phyloP scores from a whole-genome alignment of 2,888 invertebrate genomes.

The Ochropleura leucogaster region DNA sequence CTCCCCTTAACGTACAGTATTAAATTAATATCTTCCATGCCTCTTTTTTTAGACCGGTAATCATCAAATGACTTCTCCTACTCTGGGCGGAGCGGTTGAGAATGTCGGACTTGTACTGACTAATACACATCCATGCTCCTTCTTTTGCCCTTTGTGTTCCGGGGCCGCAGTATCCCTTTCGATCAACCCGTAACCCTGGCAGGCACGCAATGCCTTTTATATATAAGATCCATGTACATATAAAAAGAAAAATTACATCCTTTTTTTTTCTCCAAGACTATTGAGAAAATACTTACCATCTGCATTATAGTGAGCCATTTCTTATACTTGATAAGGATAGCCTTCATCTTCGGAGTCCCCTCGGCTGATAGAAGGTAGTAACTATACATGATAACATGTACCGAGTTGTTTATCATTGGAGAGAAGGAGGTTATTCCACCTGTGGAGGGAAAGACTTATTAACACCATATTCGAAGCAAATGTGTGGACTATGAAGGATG shows the following conservation, averaged over 20 bases:
- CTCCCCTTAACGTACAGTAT: neutral
- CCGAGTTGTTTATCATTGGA: slow-evolving; percentile 92
- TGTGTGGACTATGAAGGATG: neutral
- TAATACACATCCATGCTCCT: no score
- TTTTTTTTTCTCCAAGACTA: neutral
- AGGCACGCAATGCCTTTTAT: neutral
- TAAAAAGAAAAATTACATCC: neutral
- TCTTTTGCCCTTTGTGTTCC: no score
- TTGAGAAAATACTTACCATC: slow-evolving; percentile 88
- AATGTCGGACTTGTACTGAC: no score
- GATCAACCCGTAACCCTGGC: no score
- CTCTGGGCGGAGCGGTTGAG: no score
- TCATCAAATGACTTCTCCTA: no score
- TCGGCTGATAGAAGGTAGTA: slow-evolving; percentile 93
- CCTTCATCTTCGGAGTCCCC: slow-evolving; percentile 90
- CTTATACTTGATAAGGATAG: slow-evolving; percentile 91
- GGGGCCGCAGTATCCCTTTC: no score
- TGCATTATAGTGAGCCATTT: slow-evolving; percentile 91
- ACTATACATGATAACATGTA: slow-evolving; percentile 94
- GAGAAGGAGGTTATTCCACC: slow-evolving; percentile 93
- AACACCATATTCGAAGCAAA: neutral
- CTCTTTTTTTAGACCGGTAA: no score
- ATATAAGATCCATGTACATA: neutral
- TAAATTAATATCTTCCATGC: neutral
- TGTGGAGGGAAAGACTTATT: slow-evolving; percentile 72